Evolutionary conservation across 1,140 invertebrate species (phyloP), one percentile per base, ranked within the genome.

Genomic region (Eciton burchellii): DNA sequence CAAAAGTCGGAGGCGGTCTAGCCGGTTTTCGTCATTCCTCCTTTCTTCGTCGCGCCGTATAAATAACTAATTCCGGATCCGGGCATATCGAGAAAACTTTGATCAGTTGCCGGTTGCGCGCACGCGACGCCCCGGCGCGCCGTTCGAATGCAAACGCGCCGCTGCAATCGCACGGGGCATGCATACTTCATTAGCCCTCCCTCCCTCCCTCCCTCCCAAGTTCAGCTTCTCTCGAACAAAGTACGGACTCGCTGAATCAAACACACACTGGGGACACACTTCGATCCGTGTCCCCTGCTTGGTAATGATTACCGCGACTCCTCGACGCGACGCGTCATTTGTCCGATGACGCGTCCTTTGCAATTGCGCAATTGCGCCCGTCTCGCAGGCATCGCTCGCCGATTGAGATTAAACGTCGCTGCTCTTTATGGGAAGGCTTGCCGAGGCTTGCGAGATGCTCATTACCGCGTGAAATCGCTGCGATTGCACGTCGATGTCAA

Each of bases 1-100:
- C 56, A 60, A 60, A 73, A 65, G 70, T 59, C 57, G 45, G 59
- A 29, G 11, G 16, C 45, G 66, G 54, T 82, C 70, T 71, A 35
- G 45, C 68, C 35, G 24, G 57, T 41, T 41, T 73, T 81, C 52
- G 60, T 79, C 60, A 57, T 68, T 72, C 16, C 63, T 71, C 73
- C 68, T 84, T 77, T 83, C 56, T 82, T 65, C 82, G 59, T 82
- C 52, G 60, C 52, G 54, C 54, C 82, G 84, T 89, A 90, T 91
- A 91, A 91, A 92, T 91, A 92, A 89, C 86, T 91, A 91, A 92
- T 91, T 88, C 90, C 83, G 74, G 89, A 91, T 91, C 90, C 81
- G 85, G 87, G 74, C 81, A 84, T 90, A 91, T 91, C 90, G 90
- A 88, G 88, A 89, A 91, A 92, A 91, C 85, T 91, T 92, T 91